Conservation (phyloP, 2,797 vertebrate genomes). For the Oreochromis mossambicus region DNA sequence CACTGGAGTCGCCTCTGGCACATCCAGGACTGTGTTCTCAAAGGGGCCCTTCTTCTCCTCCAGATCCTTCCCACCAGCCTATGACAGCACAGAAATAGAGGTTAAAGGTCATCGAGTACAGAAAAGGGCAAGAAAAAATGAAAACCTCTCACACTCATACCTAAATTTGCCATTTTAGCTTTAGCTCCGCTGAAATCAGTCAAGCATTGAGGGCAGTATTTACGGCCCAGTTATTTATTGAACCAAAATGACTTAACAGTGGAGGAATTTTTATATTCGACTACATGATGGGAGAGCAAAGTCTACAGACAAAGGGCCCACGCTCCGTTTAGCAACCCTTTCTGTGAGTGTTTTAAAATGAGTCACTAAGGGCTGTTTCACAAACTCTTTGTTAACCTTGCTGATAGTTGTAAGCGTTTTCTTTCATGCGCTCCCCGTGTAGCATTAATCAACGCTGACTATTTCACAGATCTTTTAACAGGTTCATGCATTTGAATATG, state of each 20-base stretch:
- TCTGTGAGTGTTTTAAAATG: not conserved
- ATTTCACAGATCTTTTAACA: constrained; percentile 1
- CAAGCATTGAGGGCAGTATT: not conserved
- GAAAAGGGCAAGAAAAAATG: not conserved
- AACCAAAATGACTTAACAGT: constrained; percentile 29
- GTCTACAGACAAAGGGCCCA: constrained; percentile 31
- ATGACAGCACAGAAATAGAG: constrained; percentile 5
- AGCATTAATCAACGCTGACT: not conserved
- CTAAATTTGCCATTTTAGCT: not conserved
- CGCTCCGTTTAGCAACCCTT: not conserved
- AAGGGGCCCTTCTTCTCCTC: constrained; percentile 73
- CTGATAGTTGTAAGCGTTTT: not conserved
- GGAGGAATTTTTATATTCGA: not conserved
- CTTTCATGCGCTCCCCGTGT: not conserved
- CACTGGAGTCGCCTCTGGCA: constrained; percentile 69
- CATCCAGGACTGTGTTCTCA: constrained; percentile 53
- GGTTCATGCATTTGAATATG: constrained; percentile 29
- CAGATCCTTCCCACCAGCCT: constrained; percentile 69
- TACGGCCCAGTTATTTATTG: constrained; percentile 67
- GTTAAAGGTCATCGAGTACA: constrained; percentile 24
- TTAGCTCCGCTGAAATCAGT: not conserved
- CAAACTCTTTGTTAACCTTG: not conserved
- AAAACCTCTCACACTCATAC: not conserved
- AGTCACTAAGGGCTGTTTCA: not conserved
- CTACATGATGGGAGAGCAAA: constrained; percentile 44